phyloP scores from a whole-genome alignment of 2,113 vertebrate species.

The Furnarius figulus region DNA sequence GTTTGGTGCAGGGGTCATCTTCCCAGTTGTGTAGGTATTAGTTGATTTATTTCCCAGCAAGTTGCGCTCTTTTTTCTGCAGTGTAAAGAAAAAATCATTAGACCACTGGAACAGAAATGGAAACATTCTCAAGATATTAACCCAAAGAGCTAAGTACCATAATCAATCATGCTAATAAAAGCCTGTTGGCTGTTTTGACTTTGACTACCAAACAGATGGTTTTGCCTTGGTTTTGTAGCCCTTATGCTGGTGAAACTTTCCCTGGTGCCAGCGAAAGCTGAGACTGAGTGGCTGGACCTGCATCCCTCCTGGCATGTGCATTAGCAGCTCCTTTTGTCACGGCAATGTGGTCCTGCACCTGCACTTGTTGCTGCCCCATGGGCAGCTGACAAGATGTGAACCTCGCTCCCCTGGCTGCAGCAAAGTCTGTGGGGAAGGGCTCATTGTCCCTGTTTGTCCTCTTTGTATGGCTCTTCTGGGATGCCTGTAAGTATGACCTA shows the following conservation, averaged over 20 bases:
- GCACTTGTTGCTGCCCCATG: not conserved
- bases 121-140: not conserved
- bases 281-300: accelerated
- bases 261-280: not conserved
- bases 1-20: constrained; percentile 87
- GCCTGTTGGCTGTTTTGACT: not conserved
- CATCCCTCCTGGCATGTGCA: not conserved
- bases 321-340: not conserved
- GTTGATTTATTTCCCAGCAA: constrained; percentile 87
- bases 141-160: not conserved
- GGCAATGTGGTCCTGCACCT: not conserved
- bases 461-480: not conserved
- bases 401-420: not conserved
- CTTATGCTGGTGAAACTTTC: not conserved
- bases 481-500: not conserved
- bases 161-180: not conserved
- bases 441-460: not conserved
- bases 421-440: not conserved
- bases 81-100: constrained; percentile 1
- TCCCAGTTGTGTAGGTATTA: constrained; percentile 84
- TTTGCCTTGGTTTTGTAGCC: not conserved
- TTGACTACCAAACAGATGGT: not conserved
- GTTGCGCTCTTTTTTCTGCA: constrained; percentile 91
- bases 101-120: not conserved
- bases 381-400: not conserved